Evolutionary conservation across 2,113 vertebrate genomes (phyloP).

Genomic region (Desmodus rotundus): DNA sequence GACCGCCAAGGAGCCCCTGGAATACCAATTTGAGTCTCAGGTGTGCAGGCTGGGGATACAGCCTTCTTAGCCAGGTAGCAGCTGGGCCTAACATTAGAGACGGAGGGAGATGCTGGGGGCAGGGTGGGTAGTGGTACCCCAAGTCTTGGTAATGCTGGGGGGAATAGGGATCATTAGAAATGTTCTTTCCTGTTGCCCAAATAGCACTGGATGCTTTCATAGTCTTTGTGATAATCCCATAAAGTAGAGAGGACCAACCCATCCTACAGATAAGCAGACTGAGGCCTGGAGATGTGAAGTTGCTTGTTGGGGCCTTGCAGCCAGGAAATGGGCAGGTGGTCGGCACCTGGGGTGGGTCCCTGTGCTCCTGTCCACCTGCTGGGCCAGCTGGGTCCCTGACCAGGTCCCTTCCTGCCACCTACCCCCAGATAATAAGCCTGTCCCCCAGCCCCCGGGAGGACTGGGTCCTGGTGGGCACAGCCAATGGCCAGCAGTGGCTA

Average conservation of each 20-base stretch:
- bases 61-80: background rate
- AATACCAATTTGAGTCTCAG: slow-evolving; percentile 31
- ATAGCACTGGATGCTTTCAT: background rate
- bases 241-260: background rate
- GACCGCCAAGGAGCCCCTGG: rapidly evolving
- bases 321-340: background rate
- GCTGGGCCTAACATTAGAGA: background rate
- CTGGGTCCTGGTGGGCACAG: slow-evolving; percentile 87
- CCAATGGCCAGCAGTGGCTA: slow-evolving; percentile 88
- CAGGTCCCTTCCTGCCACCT: rapidly evolving
- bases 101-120: background rate
- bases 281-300: background rate
- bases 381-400: background rate
- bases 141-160: background rate
- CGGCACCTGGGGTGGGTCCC: background rate
- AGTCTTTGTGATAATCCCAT: background rate
- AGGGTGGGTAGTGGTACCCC: no score
- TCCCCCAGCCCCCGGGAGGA: slow-evolving; percentile 84
- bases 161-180: background rate
- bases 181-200: background rate
- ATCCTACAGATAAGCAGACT: background rate
- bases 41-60: background rate
- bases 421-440: slow-evolving; percentile 77
- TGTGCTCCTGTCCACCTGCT: no score
- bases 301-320: background rate